Evolutionary conservation across 2,113 vertebrate species (phyloP).

Genomic region (Myiozetetes cayanensis): DNA sequence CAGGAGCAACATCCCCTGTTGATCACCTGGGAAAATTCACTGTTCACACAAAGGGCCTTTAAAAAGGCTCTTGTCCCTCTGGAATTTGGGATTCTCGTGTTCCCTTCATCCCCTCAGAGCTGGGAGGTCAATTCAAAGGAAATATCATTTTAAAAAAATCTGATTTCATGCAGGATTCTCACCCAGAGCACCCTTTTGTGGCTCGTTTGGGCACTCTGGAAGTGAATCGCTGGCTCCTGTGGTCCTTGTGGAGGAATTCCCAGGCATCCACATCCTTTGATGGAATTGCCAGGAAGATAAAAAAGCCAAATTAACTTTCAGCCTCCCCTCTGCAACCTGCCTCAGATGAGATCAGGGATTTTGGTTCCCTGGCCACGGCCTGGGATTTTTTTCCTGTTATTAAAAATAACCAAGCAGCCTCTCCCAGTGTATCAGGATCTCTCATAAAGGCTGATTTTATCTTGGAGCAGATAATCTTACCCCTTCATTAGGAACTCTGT

Average conservation of each 20-base stretch:
- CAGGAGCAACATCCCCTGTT: background rate
- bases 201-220: constrained; percentile 30
- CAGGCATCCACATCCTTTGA: constrained; percentile 31
- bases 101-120: too few species aligned
- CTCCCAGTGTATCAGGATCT: background rate
- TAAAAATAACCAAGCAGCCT: background rate
- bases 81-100: too few species aligned
- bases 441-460: background rate
- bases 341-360: constrained; percentile 49
- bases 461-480: background rate
- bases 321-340: background rate
- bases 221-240: constrained; percentile 49
- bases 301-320: constrained; percentile 33
- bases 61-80: too few species aligned
- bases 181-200: background rate
- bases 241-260: constrained; percentile 27
- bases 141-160: constrained; percentile 7
- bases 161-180: constrained; percentile 49
- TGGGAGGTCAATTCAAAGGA: background rate
- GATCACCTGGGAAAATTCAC: fast-evolving
- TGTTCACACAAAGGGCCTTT: background rate
- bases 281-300: constrained; percentile 15
- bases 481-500: background rate
- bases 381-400: background rate
- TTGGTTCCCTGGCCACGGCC: constrained; percentile 14